Evolutionary conservation across 2,797 vertebrate genomes (phyloP).

Genomic region (Cuculus canorus): DNA sequence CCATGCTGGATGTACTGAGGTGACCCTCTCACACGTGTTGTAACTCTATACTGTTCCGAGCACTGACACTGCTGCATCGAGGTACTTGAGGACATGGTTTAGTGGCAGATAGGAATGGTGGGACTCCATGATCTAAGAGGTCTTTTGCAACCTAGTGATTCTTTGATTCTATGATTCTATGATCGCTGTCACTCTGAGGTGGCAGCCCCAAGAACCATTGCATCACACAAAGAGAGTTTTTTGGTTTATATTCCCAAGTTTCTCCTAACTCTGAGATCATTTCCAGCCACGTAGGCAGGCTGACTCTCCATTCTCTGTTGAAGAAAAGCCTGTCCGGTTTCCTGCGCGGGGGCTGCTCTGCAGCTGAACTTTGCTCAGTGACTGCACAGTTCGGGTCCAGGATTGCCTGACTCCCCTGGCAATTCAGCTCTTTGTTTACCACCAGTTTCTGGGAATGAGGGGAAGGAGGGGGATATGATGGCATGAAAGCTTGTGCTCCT

Average conservation of each 20-base stretch:
- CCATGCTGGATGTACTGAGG: accelerated
- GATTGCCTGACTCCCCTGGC: neutral
- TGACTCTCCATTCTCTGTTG: accelerated
- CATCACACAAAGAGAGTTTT: neutral
- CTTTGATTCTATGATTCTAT: no score
- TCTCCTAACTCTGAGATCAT: neutral
- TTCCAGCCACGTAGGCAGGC: neutral
- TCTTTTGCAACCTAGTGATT: no score
- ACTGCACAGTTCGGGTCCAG: accelerated
- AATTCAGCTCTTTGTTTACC: neutral
- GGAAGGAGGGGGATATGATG: neutral
- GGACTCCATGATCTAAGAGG: no score
- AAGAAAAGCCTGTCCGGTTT: neutral
- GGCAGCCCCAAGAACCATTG: neutral
- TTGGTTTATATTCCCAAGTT: neutral
- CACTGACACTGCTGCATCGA: no score
- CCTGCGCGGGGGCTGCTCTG: accelerated
- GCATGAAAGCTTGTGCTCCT: neutral
- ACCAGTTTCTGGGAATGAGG: neutral
- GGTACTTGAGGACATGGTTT: no score
- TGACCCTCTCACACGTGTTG: accelerated
- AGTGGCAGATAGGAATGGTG: no score
- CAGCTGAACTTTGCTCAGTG: accelerated
- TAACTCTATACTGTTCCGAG: neutral
- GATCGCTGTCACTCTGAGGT: accelerated